A percentile compares a stretch with the other conserved stretches of the same genome.
Evolutionary conservation across 2,888 invertebrate genomes (phyloP).

Genomic region (Ditylenchus weischeri): DNA sequence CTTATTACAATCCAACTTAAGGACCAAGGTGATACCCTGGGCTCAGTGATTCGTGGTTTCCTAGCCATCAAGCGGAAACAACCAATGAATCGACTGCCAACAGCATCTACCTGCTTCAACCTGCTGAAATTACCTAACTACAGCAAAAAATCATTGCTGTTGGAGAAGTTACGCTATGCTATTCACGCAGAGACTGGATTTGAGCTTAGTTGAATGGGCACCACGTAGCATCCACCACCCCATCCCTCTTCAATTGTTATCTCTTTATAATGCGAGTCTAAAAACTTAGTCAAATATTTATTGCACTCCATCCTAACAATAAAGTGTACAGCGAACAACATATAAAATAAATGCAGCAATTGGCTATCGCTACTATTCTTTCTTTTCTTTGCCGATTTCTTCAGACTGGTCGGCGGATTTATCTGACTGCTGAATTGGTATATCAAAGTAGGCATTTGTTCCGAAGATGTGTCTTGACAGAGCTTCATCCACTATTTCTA

Average conservation of each 20-base stretch:
- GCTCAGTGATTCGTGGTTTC: slow-evolving; percentile 93
- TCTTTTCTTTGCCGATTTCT: background rate
- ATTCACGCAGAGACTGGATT: slow-evolving; percentile 97
- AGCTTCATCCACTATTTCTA: background rate
- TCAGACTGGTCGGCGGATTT: background rate
- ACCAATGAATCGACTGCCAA: slow-evolving; percentile 78
- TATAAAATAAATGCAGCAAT: background rate
- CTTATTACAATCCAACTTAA: slow-evolving; percentile 33
- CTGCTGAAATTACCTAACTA: slow-evolving; percentile 95
- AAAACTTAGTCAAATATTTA: too few relatives aligned
- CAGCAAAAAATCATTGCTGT: slow-evolving; percentile 85
- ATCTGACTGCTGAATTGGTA: background rate
- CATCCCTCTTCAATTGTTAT: too few relatives aligned
- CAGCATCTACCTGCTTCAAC: slow-evolving; percentile 98
- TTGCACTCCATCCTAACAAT: background rate
- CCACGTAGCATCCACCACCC: too few relatives aligned
- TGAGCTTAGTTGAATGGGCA: slow-evolving; percentile 65
- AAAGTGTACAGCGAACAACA: background rate
- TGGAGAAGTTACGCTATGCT: slow-evolving; percentile 93
- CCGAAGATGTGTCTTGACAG: background rate
- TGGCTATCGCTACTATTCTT: background rate
- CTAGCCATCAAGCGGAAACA: slow-evolving; percentile 93
- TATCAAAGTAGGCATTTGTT: background rate
- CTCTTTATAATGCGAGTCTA: too few relatives aligned
- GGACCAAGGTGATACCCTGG: slow-evolving; percentile 69